These are phyloP conservation scores for Dynastes tityus DNA, from an alignment of 2,888 invertebrate genomes.

Conservation along the genomic window DNA sequence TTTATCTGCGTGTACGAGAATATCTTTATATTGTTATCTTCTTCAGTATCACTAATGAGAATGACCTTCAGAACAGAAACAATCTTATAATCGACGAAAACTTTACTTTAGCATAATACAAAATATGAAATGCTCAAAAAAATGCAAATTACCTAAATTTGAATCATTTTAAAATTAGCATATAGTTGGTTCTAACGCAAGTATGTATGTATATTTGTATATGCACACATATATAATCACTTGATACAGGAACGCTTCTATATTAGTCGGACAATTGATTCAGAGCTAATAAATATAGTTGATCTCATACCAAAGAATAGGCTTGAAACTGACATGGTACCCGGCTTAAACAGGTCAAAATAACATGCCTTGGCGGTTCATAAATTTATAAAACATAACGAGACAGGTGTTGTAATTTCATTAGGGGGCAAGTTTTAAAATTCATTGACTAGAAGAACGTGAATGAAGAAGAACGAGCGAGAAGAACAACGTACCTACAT, in stretches of 20 bases:
- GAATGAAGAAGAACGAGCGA: slow-evolving; percentile 52
- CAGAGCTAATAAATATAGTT: slow-evolving; percentile 22
- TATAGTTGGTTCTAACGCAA: neutral
- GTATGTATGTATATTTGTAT: neutral
- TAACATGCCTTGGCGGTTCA: slow-evolving; percentile 49
- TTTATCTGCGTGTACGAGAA: too few relatives aligned
- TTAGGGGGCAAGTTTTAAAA: slow-evolving; percentile 57
- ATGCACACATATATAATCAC: neutral
- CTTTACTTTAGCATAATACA: too few relatives aligned
- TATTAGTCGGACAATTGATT: slow-evolving; percentile 27
- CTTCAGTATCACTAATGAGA: too few relatives aligned
- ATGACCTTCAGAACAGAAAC: too few relatives aligned
- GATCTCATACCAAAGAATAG: slow-evolving; percentile 14
- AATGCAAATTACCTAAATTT: neutral
- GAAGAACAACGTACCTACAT: neutral
- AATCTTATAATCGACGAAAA: too few relatives aligned
- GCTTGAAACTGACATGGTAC: slow-evolving; percentile 18
- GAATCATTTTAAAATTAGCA: slow-evolving; percentile 20
- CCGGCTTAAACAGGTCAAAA: slow-evolving; percentile 31
- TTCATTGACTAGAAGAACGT: slow-evolving; percentile 55
- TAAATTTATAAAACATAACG: slow-evolving; percentile 56
- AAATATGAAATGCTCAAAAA: too few relatives aligned
- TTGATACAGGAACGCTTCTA: slow-evolving; percentile 7
- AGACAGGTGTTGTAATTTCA: slow-evolving; percentile 60
- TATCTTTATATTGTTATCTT: too few relatives aligned